Percentiles rank a stretch among this genome's conserved stretches.
These are phyloP conservation scores for Helicolenus hilgendorfi DNA, from an alignment of 2,797 vertebrate species.

Conservation along the genomic window DNA sequence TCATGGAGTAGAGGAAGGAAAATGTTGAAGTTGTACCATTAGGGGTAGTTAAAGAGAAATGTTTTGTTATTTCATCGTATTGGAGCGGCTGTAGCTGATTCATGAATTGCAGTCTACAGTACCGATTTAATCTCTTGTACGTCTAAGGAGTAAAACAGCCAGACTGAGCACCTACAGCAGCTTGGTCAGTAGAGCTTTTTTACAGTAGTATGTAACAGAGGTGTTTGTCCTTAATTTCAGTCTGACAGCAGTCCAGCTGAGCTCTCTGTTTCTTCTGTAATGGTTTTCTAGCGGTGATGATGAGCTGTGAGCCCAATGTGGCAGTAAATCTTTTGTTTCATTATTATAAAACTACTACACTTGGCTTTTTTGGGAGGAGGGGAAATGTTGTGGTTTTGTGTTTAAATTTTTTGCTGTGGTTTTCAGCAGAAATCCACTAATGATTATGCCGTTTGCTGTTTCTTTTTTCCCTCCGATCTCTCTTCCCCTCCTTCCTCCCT, in stretches of 20 bases:
- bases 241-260: neutral
- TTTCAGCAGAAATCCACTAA: neutral
- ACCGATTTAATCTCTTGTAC: neutral
- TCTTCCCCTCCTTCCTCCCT: constrained; percentile 7
- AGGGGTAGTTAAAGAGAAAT: neutral
- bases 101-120: neutral
- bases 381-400: neutral
- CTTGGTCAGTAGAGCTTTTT: neutral
- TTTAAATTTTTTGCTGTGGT: neutral
- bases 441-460: neutral
- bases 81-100: neutral
- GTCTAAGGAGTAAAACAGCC: neutral
- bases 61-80: neutral
- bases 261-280: neutral
- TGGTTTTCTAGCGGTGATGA: constrained; percentile 5
- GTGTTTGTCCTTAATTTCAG: neutral
- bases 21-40: neutral
- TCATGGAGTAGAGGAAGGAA: neutral
- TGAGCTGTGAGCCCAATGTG: neutral
- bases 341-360: neutral
- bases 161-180: neutral
- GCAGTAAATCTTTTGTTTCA: neutral
- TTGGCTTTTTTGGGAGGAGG: neutral
- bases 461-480: neutral
- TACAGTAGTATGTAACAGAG: neutral